phyloP scores from a whole-genome alignment of 2,888 invertebrate genomes.

The Spodoptera exigua region DNA sequence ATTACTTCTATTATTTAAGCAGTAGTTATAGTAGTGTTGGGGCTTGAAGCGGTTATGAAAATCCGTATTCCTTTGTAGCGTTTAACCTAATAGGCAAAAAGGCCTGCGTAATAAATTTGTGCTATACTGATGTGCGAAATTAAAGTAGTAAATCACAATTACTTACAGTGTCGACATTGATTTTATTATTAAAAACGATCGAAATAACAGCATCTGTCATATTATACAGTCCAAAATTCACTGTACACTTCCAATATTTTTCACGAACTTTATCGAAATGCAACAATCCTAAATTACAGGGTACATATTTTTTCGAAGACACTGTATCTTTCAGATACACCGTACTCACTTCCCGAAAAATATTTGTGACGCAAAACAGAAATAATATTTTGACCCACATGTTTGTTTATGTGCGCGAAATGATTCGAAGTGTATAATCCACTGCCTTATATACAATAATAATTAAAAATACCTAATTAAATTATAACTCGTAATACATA shows the following conservation, averaged over 20 bases:
- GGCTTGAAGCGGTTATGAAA: no score
- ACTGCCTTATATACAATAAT: conserved; percentile 9
- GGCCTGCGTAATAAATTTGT: no score
- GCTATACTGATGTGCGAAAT: not conserved
- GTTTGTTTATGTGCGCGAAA: conserved; percentile 1
- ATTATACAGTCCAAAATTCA: conserved; percentile 75
- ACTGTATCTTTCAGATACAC: conserved; percentile 76
- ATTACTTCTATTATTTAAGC: no score
- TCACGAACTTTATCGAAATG: conserved; percentile 75
- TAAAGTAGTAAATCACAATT: not conserved
- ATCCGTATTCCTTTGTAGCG: no score
- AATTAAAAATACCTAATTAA: conserved; percentile 9
- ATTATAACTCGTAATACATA: conserved; percentile 52
- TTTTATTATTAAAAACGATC: conserved; percentile 72
- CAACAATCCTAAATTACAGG: conserved; percentile 79
- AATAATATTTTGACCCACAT: conserved; percentile 33
- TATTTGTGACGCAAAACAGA: conserved; percentile 43
- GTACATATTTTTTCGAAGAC: conserved; percentile 75
- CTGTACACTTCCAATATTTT: conserved; percentile 72
- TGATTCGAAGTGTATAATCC: conserved; percentile 6
- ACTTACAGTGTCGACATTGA: conserved; percentile 74
- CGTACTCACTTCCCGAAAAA: conserved; percentile 60
- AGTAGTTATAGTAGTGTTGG: no score
- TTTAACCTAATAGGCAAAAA: no score
- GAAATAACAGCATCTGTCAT: conserved; percentile 67